Base-by-base conservation (phyloP, 2,113 vertebrate species). In the Pimephales promelas region DNA sequence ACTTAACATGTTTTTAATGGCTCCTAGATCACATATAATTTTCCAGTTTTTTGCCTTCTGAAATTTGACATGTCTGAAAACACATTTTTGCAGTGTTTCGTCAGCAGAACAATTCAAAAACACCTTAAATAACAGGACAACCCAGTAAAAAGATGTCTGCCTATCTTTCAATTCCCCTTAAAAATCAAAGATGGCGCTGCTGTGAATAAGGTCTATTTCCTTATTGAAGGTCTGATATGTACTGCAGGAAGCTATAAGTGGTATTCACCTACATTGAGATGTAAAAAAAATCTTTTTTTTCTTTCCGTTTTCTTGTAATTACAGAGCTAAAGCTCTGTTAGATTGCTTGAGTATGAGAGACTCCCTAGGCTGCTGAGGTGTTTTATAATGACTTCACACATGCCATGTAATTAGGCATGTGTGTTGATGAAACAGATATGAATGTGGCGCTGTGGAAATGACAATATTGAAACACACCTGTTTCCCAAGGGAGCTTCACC, bases 381-480 rank as follows among this genome's bases (percentile, higher is more conserved):
- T 87, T 84, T 61, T 77, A 70, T 47, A 83, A 76, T 66, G 82
- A 59, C 72, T 86, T 84, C 73, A 85, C 81, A 78, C 77, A 82
- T 83, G 43, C 77, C 54, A 49, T 85, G 85, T 84, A 88, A 88
- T 88, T 90, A 90, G 77, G 66, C 56, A 57, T 83, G 74, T 84
- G 76, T 87, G 89, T 90, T 88, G 87, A 88, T 84, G 75, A 87
- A 88, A 88, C 80, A 85, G 61, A 86, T 73, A 74, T 57, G 9
- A 57, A 78, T 57, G 64, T 66, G 70, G 74, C 26, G 52, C 61
- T 64, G 72, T 26, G 52, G 62, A 85, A 82, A 86, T 86, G 68
- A 79, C 74, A 79, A 76, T 70, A 73, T 57, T 76, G 81, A 84
- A 75, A 77, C 77, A 68, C 43, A 34, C 52, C 18, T 54, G 22